phyloP scores from a whole-genome alignment of 2,888 invertebrate genomes.

The Agrochola macilenta region DNA sequence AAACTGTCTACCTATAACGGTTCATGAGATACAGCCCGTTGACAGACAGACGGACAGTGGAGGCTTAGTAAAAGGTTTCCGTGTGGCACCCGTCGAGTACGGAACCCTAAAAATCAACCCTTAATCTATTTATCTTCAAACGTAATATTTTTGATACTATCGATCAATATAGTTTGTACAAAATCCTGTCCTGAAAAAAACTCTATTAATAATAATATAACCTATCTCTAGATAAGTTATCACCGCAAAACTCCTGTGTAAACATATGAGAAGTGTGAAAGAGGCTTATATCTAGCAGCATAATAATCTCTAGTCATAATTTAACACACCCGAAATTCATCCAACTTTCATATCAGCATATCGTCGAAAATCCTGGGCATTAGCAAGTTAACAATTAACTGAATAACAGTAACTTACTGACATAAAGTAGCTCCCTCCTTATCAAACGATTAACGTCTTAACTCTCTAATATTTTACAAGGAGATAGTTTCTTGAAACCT shows the following conservation, averaged over 20 bases:
- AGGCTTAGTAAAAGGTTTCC: too few relatives aligned
- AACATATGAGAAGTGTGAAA: too few relatives aligned
- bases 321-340: constrained; percentile 36
- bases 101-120: too few relatives aligned
- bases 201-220: too few relatives aligned
- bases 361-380: constrained; percentile 39
- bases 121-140: too few relatives aligned
- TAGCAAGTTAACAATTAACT: constrained; percentile 60
- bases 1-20: too few relatives aligned
- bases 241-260: not conserved
- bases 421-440: constrained; percentile 48
- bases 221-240: not conserved
- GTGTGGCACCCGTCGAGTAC: too few relatives aligned
- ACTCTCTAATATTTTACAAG: constrained; percentile 54
- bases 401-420: constrained; percentile 50
- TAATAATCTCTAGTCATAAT: constrained; percentile 18
- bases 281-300: not conserved
- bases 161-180: too few relatives aligned
- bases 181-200: too few relatives aligned
- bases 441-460: constrained; percentile 56
- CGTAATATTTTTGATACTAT: too few relatives aligned
- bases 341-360: constrained; percentile 51
- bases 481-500: constrained; percentile 48
- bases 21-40: too few relatives aligned
- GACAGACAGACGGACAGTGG: too few relatives aligned